Percentiles rank a stretch among this genome's conserved stretches.
These are phyloP conservation scores for Brachyopa scutellaris DNA, from an alignment of 2,888 invertebrate species.

Conservation along the genomic window DNA sequence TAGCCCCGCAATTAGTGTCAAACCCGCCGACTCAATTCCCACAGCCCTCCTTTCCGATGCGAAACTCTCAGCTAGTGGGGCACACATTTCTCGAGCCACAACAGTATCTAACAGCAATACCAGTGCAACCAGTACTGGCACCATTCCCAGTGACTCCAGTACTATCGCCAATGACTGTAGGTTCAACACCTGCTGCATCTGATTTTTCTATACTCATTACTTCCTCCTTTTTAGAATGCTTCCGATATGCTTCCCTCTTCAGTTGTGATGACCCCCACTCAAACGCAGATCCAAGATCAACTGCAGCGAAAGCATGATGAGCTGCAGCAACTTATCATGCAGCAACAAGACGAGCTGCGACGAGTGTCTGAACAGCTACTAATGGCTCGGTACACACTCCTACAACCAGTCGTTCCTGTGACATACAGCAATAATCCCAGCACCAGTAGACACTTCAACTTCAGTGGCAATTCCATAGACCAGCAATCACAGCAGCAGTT, in stretches of 20 bases:
- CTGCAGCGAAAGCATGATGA: slow-evolving; percentile 92
- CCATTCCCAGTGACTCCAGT: slow-evolving; percentile 82
- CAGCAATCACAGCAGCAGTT: slow-evolving; percentile 74
- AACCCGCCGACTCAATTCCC: slow-evolving; percentile 81
- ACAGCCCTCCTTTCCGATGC: slow-evolving; percentile 83
- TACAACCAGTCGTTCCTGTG: slow-evolving; percentile 80
- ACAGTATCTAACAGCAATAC: slow-evolving; percentile 84
- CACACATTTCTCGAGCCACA: slow-evolving; percentile 82
- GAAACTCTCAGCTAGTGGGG: slow-evolving; percentile 76
- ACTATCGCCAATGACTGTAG: slow-evolving; percentile 77
- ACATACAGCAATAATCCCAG: slow-evolving; percentile 74
- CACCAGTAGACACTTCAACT: slow-evolving; percentile 74
- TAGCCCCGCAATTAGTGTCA: slow-evolving; percentile 73
- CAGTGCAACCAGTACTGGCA: slow-evolving; percentile 84
- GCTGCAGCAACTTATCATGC: slow-evolving; percentile 91
- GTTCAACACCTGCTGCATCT: background rate
- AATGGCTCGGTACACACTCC: slow-evolving; percentile 90
- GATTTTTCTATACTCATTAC: background rate
- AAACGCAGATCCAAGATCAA: slow-evolving; percentile 87
- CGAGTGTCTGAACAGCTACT: slow-evolving; percentile 93
- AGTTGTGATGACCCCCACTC: slow-evolving; percentile 84
- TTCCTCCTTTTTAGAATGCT: slow-evolving; percentile 70
- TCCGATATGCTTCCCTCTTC: slow-evolving; percentile 77
- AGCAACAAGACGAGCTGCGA: slow-evolving; percentile 93
- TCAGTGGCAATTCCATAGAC: slow-evolving; percentile 55